Base-by-base conservation (phyloP, 2,888 invertebrate species). In the Dioctria rufipes region DNA sequence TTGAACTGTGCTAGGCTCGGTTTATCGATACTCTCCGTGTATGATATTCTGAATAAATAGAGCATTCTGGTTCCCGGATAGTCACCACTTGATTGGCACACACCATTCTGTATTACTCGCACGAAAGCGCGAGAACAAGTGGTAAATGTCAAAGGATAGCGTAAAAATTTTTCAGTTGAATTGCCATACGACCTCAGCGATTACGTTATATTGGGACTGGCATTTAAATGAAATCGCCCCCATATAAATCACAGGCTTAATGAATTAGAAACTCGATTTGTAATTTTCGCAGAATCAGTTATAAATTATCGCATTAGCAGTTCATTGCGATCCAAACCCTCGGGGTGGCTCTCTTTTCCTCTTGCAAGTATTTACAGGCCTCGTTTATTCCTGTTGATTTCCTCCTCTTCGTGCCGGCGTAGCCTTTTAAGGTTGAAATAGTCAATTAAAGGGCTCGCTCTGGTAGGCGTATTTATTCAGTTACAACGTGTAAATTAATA, bases 201-300 rank as follows among this genome's bases (percentile, higher is more conserved):
- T 77, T 77, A 77, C 40, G 37, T 13, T 63, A 9, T 61, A 37
- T 63, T 43, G 75, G 66, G 75, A 9, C 51, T 25, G 63, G 61
- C 63, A 60, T 77, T 77, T 77, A 77, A 77, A 77, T 77, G 63
- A 63, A 63, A 63, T 77, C 77, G 46, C 63, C 63, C 73, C 65
- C 61, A 49, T 71, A 82, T 82, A 80, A 80, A 80, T 82, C 80
- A 82, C 79, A 65, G 43, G 80, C 80, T 82, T 82, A 82, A 82
- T 82, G 82, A 82, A 80, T 82, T 80, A 82, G 82, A 82, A 82
- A 82, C 75, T 78, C 82, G 69, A 80, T 82, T 80, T 82, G 82
- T 82, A 80, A 80, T 82, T 82, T 82, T 80, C 69, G 80, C 67
- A 65, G 67, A 80, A 69, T 75, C 80, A 79, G 82, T 80, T 80